Percentiles rank a stretch among this genome's conserved stretches.
Conservation (phyloP, 2,888 invertebrate species). For the Coelinius sp. region DNA sequence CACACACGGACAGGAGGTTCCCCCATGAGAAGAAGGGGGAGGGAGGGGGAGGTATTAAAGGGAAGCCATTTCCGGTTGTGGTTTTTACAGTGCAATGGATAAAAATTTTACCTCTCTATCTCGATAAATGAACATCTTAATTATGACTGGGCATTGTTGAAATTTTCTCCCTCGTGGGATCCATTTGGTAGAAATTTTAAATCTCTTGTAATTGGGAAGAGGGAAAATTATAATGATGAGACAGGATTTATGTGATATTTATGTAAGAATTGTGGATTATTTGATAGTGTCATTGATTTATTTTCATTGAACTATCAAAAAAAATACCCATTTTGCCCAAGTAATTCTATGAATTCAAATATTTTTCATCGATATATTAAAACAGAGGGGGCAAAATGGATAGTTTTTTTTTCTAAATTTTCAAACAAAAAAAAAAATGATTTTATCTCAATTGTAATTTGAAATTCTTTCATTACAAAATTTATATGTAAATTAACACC, state of each 20-base stretch:
- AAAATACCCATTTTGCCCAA: too few relatives aligned
- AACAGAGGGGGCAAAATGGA: too few relatives aligned
- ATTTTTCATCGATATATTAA: too few relatives aligned
- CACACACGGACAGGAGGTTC: slow-evolving; percentile 5
- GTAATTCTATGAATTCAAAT: too few relatives aligned
- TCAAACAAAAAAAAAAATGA: too few relatives aligned
- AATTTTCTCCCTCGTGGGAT: neutral
- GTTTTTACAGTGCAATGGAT: neutral
- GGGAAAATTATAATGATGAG: neutral
- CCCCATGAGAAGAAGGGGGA: neutral
- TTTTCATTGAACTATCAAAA: too few relatives aligned
- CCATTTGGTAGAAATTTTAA: slow-evolving; percentile 8
- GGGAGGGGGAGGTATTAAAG: neutral
- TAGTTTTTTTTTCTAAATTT: too few relatives aligned
- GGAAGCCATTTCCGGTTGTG: neutral
- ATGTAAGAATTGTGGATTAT: too few relatives aligned
- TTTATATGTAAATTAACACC: too few relatives aligned
- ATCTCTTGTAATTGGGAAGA: neutral
- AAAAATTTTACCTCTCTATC: neutral
- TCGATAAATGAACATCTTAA: slow-evolving; percentile 9
- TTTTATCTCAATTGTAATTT: too few relatives aligned
- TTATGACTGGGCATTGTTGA: neutral
- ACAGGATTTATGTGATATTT: neutral
- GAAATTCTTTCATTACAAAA: too few relatives aligned
- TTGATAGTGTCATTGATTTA: neutral